Conservation (phyloP, 2,113 vertebrate genomes). For the Ceyx margarethae region DNA sequence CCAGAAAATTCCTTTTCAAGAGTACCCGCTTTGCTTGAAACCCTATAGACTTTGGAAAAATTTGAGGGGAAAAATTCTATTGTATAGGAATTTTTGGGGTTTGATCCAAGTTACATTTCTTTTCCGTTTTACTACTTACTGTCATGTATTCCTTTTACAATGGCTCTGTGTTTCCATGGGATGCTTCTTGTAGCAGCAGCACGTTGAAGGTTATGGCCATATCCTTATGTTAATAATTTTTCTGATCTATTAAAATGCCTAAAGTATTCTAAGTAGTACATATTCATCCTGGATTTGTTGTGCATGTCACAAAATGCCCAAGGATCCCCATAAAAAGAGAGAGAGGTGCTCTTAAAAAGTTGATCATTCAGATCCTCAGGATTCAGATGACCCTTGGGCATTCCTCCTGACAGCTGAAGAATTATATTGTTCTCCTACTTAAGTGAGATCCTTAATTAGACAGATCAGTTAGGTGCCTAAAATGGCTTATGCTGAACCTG, state of each 20-base stretch:
- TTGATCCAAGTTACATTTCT: not conserved
- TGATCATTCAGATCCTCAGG: fast-evolving
- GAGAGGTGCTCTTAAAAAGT: not conserved
- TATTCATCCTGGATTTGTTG: not conserved
- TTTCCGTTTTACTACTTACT: not conserved
- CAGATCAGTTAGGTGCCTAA: not conserved
- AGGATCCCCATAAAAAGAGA: not conserved
- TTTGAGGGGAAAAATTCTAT: not conserved
- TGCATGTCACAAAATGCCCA: not conserved
- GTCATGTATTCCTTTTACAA: not conserved
- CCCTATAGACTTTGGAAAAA: not conserved
- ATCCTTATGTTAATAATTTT: not conserved
- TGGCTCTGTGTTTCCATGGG: not conserved
- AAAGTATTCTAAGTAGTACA: not conserved
- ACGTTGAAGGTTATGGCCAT: not conserved
- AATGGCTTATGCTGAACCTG: not conserved
- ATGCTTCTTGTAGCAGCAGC: not conserved
- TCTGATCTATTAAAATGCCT: not conserved
- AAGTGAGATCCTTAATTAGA: not conserved
- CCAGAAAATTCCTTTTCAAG: constrained; percentile 29
- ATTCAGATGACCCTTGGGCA: not conserved
- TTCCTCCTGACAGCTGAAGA: not conserved
- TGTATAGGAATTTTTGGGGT: not conserved
- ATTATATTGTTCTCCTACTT: not conserved
- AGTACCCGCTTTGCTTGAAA: not conserved